phyloP scores from a whole-genome alignment of 2,113 vertebrate species.

The Eleginops maclovinus region DNA sequence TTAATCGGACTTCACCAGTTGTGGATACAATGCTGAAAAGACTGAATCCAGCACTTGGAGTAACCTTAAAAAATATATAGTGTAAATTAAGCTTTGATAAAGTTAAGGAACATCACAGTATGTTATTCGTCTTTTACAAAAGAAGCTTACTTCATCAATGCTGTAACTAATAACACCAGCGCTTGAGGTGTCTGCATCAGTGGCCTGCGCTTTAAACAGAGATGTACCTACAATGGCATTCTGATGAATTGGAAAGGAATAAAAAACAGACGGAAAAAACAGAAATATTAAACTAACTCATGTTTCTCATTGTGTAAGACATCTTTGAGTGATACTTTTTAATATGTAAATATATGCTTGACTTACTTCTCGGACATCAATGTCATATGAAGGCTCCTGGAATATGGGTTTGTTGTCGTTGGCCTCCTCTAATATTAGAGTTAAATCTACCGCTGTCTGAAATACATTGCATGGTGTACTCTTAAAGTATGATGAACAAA shows the following conservation, averaged over 20 bases:
- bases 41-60: conserved; percentile 49
- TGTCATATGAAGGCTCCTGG: conserved; percentile 61
- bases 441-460: background rate
- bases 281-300: background rate
- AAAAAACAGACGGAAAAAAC: background rate
- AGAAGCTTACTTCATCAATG: conserved; percentile 72
- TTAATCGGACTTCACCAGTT: conserved; percentile 79
- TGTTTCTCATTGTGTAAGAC: background rate
- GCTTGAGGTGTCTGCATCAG: conserved; percentile 46
- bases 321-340: background rate
- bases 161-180: conserved; percentile 58
- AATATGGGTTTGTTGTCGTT: conserved; percentile 88
- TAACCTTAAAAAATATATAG: conserved; percentile 78
- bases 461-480: conserved; percentile 40
- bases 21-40: conserved; percentile 78
- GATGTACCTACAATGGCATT: background rate
- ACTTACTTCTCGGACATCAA: conserved; percentile 82
- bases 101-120: background rate
- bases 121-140: background rate
- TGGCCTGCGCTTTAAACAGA: conserved; percentile 60
- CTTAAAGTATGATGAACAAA: conserved; percentile 13
- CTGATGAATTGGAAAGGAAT: conserved; percentile 49
- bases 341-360: background rate
- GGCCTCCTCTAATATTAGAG: conserved; percentile 72
- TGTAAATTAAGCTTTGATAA: background rate